Conservation (phyloP, 1,140 invertebrate genomes). For the Bombus waltoni region DNA sequence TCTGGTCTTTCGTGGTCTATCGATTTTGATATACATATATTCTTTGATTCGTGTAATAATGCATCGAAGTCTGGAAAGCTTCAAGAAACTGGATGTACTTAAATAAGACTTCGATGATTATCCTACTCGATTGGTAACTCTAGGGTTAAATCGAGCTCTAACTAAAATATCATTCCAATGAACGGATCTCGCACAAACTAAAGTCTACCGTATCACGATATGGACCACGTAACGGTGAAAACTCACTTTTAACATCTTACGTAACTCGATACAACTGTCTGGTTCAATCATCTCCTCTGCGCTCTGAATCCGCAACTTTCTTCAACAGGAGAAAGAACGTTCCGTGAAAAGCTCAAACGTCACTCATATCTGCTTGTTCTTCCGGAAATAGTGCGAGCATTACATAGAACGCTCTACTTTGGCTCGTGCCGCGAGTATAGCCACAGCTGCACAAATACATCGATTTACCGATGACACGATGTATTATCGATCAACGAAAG, state of each 20-base stretch:
- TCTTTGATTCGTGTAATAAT: too few species aligned
- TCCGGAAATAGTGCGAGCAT: not conserved
- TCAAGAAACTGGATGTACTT: not conserved
- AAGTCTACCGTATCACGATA: not conserved
- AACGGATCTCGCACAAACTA: too few species aligned
- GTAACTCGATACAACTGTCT: not conserved
- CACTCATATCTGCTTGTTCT: not conserved
- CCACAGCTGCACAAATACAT: conserved; percentile 29
- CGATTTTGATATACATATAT: too few species aligned
- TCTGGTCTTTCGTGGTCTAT: not conserved
- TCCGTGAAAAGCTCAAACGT: not conserved
- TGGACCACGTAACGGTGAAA: not conserved
- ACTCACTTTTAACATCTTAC: not conserved
- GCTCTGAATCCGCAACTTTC: not conserved
- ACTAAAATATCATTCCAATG: too few species aligned
- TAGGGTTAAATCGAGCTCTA: too few species aligned
- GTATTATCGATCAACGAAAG: conserved; percentile 26
- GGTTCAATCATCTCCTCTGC: not conserved
- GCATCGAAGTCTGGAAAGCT: not conserved
- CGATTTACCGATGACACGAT: not conserved
- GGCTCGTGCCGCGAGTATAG: not conserved
- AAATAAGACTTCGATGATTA: too few species aligned
- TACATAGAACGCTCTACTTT: conserved; percentile 23
- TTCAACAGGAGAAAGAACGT: too few species aligned
- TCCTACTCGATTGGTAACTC: too few species aligned